Base-by-base conservation (phyloP, 2,888 invertebrate genomes). In the Eilema depressum region DNA sequence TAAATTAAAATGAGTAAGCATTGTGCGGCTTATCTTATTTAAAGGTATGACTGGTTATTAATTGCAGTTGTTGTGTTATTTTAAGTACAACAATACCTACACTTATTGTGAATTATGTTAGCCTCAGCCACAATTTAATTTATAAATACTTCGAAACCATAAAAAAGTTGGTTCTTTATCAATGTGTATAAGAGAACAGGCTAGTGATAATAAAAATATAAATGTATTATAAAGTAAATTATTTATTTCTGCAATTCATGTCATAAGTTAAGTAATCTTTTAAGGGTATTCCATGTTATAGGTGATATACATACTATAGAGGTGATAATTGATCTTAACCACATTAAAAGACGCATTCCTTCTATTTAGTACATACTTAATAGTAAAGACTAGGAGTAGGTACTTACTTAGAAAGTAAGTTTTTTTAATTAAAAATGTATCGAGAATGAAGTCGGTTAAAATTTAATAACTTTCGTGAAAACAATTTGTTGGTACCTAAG, bases 1-100 rank as follows among this genome's bases (percentile, higher is more conserved):
- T 26, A 20, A 25, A 26, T 20, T 63, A 41, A 26, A 41, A 63
- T 41, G 63, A 20, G 53, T 53, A 53, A n/a, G 53, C 8, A 53
- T 53, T 53, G 53, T 53, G 53, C n/a, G 53, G 53, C n/a, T 53
- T 53, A n/a, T 53, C 53, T 53, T 53, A 53, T 53, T 53, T 53
- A 20, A 53, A n/a, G 20, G 47, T 53, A 53, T 53, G 20, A 10
- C n/a, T 10, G 53, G 53, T 53, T 53, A 53, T 53, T 53, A 53
- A 53, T 53, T 53, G 53, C n/a, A 53, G 20, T 53, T 53, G 20
- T 53, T 53, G 53, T 53, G 53, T 53, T 53, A 10, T 53, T 53
- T n/a, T 53, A 53, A n/a, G 53, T n/a, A 47, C 53, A 53, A 53
- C n/a, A 53, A 53, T n/a, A n/a, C n/a, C n/a, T n/a, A 53, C n/a